Evolutionary conservation across 2,797 vertebrate genomes (phyloP), one percentile per base, ranked within the genome.

Genomic region (Danio choprae): DNA sequence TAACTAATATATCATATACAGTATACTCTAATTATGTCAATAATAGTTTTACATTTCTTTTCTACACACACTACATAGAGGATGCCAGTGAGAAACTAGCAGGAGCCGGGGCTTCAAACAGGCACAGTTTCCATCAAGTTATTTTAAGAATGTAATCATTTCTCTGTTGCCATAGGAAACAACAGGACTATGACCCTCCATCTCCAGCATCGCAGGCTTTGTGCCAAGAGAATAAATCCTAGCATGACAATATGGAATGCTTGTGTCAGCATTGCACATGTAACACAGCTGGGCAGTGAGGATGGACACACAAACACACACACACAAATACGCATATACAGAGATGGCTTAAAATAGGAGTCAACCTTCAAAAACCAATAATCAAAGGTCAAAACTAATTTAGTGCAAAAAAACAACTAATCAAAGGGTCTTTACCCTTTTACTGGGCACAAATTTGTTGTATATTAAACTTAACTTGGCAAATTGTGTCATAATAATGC

Each of bases 131-230:
- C 60, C 22, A 73, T 51, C 16, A 73, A 73, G 78, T 80, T 80
- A 80, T 80, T 73, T 80, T 73, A 65, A 80, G 78, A 80, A 80
- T 65, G 81, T 20, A 82, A 64, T 82, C 8, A 59, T 82, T 82
- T 79, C 69, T 53, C 81, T 67, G 81, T 78, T 82, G 75, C 75
- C 75, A 78, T 82, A 73, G 81, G 81, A 65, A 78, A 82, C 81
- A 73, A 79, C 69, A 46, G 67, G 62, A 71, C 74, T 40, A 38
- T 56, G 65, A 77, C 59, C 67, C 46, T 78, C 44, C 53, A 51
- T 68, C 68, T 74, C 43, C 41, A 82, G 69, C 41, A 60, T 41
- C 20, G 15, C 38, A 4, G 58, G 68, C 29, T 64, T 55, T 58
- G 59, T 73, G 64, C 64, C 73, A 20, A 63, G 73, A 46, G 50